These are phyloP conservation scores for Artibeus lituratus DNA, from an alignment of 2,797 vertebrate species.

Conservation along the genomic window DNA sequence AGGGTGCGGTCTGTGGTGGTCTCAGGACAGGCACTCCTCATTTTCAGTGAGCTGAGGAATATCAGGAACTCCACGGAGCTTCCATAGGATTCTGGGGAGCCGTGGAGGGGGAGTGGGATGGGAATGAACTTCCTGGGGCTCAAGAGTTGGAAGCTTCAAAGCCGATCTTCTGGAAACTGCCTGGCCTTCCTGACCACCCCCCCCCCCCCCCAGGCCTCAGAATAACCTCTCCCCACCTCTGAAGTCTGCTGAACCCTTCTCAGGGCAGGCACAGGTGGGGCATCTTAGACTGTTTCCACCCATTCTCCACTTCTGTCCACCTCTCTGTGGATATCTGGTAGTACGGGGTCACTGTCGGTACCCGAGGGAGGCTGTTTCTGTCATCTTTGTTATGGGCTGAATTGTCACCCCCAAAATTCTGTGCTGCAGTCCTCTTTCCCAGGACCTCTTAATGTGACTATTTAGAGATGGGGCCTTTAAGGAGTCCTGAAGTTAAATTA, in stretches of 20 bases:
- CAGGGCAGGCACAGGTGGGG: fast-evolving
- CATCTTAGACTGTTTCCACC: neutral
- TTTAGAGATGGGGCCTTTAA: neutral
- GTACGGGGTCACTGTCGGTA: neutral
- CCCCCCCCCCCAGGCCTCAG: neutral
- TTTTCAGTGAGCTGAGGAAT: neutral
- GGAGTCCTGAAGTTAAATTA: neutral
- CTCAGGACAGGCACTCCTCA: neutral
- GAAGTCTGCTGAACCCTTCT: neutral
- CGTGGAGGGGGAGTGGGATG: neutral
- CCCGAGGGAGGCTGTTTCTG: neutral
- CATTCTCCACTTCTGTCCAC: neutral
- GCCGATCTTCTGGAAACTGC: neutral
- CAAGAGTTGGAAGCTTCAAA: neutral
- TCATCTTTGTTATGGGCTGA: neutral
- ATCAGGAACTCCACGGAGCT: neutral
- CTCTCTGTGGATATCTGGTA: neutral
- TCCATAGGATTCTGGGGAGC: neutral
- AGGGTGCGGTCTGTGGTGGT: too few relatives aligned
- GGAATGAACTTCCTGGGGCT: neutral
- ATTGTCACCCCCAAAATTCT: neutral
- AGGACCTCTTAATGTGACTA: neutral
- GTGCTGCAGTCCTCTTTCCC: neutral
- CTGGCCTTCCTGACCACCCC: neutral
- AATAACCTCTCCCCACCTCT: neutral